A percentile compares a stretch with the other conserved stretches of the same genome.
phyloP scores from a whole-genome alignment of 2,888 invertebrate species.

The Tricholauxania praeusta region DNA sequence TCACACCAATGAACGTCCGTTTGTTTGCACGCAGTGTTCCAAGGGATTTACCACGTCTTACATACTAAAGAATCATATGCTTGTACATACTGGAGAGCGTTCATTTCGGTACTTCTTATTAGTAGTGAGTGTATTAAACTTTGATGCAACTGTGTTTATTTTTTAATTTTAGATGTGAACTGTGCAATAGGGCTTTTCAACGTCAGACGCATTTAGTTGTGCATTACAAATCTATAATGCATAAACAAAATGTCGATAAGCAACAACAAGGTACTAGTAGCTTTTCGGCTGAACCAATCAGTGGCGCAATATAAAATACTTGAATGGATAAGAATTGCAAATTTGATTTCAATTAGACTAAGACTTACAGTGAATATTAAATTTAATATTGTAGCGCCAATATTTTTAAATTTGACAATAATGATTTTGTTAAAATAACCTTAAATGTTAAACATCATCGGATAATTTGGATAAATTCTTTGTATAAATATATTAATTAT shows the following conservation, averaged over 20 bases:
- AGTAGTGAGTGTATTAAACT: neutral
- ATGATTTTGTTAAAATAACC: too few species aligned
- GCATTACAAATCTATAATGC: conserved; percentile 48
- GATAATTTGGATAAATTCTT: too few species aligned
- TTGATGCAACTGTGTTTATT: neutral
- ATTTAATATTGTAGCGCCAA: too few species aligned
- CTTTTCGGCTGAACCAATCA: neutral
- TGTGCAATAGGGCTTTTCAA: conserved; percentile 47
- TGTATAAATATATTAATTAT: too few species aligned
- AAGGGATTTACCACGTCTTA: conserved; percentile 61
- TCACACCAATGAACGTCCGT: conserved; percentile 61
- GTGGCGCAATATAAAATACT: too few species aligned
- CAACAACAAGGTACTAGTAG: conserved; percentile 24
- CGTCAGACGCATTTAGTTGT: conserved; percentile 48
- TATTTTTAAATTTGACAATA: too few species aligned
- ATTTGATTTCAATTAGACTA: too few species aligned
- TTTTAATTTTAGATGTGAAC: conserved; percentile 43
- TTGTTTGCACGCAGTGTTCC: conserved; percentile 55
- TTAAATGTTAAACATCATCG: too few species aligned
- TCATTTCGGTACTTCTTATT: conserved; percentile 52
- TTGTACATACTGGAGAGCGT: conserved; percentile 60
- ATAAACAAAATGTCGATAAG: conserved; percentile 48
- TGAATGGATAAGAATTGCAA: too few species aligned
- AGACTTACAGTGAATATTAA: too few species aligned
- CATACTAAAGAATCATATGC: conserved; percentile 61